Conservation (phyloP, 1,140 invertebrate species). For the Ceratosolen solmsi region DNA sequence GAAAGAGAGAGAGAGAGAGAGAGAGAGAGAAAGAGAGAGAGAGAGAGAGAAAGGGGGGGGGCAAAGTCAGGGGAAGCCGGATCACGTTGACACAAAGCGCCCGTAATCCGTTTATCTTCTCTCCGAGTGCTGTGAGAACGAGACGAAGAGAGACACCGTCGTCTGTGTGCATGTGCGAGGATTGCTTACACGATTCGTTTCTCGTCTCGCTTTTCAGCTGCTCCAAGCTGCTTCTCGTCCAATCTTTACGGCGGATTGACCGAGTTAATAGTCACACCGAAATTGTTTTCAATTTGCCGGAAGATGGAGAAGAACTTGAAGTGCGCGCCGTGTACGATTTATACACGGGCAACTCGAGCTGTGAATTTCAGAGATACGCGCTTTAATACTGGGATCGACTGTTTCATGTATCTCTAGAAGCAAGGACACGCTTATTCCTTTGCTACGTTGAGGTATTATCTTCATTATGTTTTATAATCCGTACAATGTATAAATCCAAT, state of each 20-base stretch:
- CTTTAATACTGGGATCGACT: not conserved
- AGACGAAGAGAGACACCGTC: not conserved
- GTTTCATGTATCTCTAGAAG: not conserved
- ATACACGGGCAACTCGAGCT: not conserved
- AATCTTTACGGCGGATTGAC: slow-evolving; percentile 43
- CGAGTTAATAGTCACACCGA: slow-evolving; percentile 49
- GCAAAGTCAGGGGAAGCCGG: slow-evolving; percentile 56
- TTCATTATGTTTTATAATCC: not conserved
- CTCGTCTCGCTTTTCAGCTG: not conserved
- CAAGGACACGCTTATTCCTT: not conserved
- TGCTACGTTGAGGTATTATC: not conserved
- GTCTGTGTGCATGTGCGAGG: not conserved
- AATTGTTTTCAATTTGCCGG: slow-evolving; percentile 31
- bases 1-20: not conserved
- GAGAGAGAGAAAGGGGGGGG: slow-evolving; percentile 11
- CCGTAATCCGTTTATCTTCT: slow-evolving; percentile 73
- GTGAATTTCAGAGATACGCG: not conserved
- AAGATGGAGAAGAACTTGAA: not conserved
- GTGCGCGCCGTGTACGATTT: not conserved
- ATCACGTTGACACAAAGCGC: slow-evolving; percentile 71
- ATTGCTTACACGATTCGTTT: not conserved
- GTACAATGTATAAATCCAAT: not conserved
- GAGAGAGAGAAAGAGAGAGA: too few relatives aligned
- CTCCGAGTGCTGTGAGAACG: slow-evolving; percentile 58
- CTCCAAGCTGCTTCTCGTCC: not conserved